Evolutionary conservation across 2,113 vertebrate genomes (phyloP).

Genomic region (Marmota flaviventris): DNA sequence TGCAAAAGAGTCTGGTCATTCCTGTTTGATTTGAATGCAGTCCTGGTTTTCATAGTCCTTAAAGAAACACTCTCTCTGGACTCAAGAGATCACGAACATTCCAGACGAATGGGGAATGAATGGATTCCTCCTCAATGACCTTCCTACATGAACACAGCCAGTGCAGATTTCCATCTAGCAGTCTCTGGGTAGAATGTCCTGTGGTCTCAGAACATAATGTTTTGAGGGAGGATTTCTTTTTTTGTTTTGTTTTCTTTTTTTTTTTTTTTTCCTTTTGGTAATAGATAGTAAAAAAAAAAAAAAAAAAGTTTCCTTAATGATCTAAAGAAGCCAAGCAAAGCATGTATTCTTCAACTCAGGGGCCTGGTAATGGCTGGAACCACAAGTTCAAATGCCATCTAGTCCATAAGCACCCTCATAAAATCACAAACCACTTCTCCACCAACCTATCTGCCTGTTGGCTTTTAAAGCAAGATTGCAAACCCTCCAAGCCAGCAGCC

Average conservation of each 20-base stretch:
- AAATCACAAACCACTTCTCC: slow-evolving; percentile 22
- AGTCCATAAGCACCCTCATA: background rate
- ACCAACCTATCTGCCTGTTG: background rate
- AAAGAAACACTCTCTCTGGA: background rate
- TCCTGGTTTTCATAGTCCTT: background rate
- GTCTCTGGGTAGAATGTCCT: background rate
- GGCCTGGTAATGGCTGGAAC: background rate
- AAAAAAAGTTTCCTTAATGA: slow-evolving; percentile 33
- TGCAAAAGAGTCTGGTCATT: background rate
- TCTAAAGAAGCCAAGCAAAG: slow-evolving; percentile 10
- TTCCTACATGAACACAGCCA: background rate
- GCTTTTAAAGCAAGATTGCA: slow-evolving; percentile 48
- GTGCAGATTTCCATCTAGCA: background rate
- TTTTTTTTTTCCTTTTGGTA: background rate
- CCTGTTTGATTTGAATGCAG: slow-evolving; percentile 7
- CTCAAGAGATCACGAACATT: background rate
- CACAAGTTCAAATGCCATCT: background rate
- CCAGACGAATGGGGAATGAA: background rate
- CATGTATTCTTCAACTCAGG: slow-evolving; percentile 7
- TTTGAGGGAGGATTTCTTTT: background rate
- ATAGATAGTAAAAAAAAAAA: background rate
- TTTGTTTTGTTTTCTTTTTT: background rate
- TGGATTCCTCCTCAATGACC: background rate
- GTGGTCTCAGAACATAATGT: background rate
- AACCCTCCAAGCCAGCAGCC: slow-evolving; percentile 43